Percentiles rank a stretch among this genome's conserved stretches.
Conservation (phyloP, 2,113 vertebrate genomes). For the Cyphomyrus discorhynchus region DNA sequence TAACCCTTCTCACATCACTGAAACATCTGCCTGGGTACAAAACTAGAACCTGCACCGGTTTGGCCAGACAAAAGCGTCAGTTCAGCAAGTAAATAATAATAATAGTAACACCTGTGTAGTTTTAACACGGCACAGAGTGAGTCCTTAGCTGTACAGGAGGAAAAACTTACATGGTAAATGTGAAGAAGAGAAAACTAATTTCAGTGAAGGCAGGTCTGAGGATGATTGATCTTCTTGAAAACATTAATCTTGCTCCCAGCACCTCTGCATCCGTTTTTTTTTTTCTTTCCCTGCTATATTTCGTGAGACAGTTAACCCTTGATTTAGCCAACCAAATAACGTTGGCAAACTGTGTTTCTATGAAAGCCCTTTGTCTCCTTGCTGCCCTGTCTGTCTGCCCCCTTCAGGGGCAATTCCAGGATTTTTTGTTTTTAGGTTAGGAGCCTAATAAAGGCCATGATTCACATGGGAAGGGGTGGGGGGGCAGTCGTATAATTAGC, state of each 20-base stretch:
- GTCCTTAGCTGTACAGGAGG: not conserved
- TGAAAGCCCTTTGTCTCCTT: not conserved
- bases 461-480: not conserved
- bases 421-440: not conserved
- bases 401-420: not conserved
- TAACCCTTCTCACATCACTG: not conserved
- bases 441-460: not conserved
- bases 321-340: not conserved
- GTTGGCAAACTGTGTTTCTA: not conserved
- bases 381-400: not conserved
- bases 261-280: constrained; percentile 26
- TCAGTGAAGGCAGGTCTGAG: constrained; percentile 27
- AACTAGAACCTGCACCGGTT: not conserved
- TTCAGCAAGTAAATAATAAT: not conserved
- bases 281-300: constrained; percentile 26
- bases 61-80: not conserved
- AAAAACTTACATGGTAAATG: not conserved
- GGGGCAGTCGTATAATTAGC: not conserved
- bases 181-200: constrained; percentile 33
- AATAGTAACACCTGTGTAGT: not conserved
- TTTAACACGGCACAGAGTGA: not conserved
- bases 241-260: constrained; percentile 35
- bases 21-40: not conserved
- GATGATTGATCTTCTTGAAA: constrained; percentile 37
- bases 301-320: not conserved